Evolutionary conservation across 2,888 invertebrate genomes (phyloP), one percentile per base, ranked within the genome.

Genomic region (Ditylenchus weischeri): DNA sequence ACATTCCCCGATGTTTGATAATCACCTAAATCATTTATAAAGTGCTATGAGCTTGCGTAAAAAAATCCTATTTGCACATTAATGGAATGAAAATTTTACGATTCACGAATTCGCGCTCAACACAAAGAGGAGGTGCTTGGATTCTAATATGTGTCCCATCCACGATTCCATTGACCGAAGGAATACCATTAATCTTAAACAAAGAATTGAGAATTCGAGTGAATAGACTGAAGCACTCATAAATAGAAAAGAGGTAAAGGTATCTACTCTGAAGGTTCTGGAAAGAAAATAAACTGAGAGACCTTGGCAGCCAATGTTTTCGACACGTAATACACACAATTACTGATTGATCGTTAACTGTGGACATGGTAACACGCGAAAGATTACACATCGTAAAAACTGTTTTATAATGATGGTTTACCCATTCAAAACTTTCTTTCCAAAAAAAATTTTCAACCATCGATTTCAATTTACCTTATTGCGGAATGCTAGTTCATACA

Each of bases 141-240:
- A 51, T 51, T 13, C 51, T 51, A 10, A 51, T 51, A 15, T 51
- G 51, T 15, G 51, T 51, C 7, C 51, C 51, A 15, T 51, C 51
- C 13, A 51, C 51, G 23, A 51, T 51, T 6, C 13, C 51, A 6
- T 6, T 51, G 23, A 51, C 13, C 23, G 13, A 51, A 8, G 51
- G 51, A 13, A 51, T 10, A 8, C 51, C 51, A 51, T 23, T 51
- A 10, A 10, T 8, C 23, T n/a, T 15, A n/a, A n/a, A n/a, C n/a
- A n/a, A n/a, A n/a, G n/a, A n/a, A n/a, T n/a, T n/a, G n/a, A n/a
- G n/a, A n/a, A n/a, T n/a, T n/a, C n/a, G n/a, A n/a, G n/a, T n/a
- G n/a, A n/a, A n/a, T n/a, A n/a, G n/a, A n/a, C n/a, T n/a, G n/a
- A n/a, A n/a, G 38, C 6, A 11, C 6, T 51, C 13, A 7, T 51